These are phyloP conservation scores for Psix sp. DNA, from an alignment of 1,140 invertebrate species.

Conservation along the genomic window DNA sequence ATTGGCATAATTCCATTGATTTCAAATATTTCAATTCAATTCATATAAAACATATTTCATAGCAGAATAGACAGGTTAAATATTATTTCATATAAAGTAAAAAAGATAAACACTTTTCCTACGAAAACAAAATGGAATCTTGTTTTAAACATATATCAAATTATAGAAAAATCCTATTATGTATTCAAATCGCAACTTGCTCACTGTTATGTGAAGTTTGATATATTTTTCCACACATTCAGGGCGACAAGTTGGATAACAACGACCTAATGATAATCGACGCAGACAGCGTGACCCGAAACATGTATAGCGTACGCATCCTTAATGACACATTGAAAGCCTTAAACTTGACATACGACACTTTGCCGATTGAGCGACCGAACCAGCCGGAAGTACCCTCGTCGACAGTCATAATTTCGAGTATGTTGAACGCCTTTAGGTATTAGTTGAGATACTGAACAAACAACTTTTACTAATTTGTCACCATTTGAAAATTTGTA, in stretches of 20 bases:
- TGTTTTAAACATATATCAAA: too few relatives aligned
- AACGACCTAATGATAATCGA: conserved; percentile 69
- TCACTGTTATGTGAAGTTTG: too few relatives aligned
- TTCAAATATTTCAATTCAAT: too few relatives aligned
- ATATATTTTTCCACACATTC: too few relatives aligned
- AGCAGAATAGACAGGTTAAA: too few relatives aligned
- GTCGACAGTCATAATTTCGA: conserved; percentile 67
- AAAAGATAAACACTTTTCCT: too few relatives aligned
- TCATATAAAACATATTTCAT: too few relatives aligned
- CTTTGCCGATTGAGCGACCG: conserved; percentile 63
- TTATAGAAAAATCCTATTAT: too few relatives aligned
- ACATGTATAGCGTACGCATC: conserved; percentile 66
- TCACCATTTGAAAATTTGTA: conserved; percentile 30
- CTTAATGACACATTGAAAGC: conserved; percentile 67
- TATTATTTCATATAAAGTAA: too few relatives aligned
- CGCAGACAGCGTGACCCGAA: conserved; percentile 64
- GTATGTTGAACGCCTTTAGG: conserved; percentile 60
- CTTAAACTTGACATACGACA: conserved; percentile 66
- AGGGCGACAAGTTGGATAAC: conserved; percentile 68
- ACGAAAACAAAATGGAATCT: too few relatives aligned
- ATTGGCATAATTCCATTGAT: too few relatives aligned
- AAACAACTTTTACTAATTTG: conserved; percentile 3
- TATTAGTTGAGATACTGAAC: conserved; percentile 1
- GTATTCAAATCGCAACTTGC: too few relatives aligned
- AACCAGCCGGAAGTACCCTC: conserved; percentile 49